Conservation (phyloP, 64 coral and sea anemone genomes). For the Montipora sp. region DNA sequence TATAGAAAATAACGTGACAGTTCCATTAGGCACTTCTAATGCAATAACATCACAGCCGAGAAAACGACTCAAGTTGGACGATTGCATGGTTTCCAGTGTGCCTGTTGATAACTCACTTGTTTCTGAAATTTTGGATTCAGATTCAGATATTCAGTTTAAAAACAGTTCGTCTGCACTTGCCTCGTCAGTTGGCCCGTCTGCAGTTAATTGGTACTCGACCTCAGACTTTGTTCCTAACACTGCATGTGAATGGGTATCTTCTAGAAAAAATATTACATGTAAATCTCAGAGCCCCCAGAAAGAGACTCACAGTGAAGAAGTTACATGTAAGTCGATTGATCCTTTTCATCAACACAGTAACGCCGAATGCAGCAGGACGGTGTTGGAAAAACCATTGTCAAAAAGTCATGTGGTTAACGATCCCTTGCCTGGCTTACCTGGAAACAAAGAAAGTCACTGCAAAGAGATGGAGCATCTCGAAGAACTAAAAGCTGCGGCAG, state of each 20-base stretch:
- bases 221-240: not conserved
- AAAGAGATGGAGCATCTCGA: constrained; percentile 27
- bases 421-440: not conserved
- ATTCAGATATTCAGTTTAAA: not conserved
- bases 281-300: not conserved
- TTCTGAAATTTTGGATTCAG: not conserved
- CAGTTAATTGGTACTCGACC: not conserved
- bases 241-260: too few relatives aligned
- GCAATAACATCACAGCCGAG: not conserved
- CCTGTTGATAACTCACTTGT: not conserved
- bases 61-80: constrained; percentile 1
- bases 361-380: not conserved
- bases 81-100: not conserved
- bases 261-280: not conserved
- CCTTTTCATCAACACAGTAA: not conserved
- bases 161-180: not conserved
- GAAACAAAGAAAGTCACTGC: not conserved
- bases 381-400: not conserved
- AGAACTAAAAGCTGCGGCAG: constrained; percentile 19
- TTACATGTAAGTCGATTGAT: not conserved
- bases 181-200: not conserved
- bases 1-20: not conserved
- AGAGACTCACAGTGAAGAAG: not conserved
- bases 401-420: not conserved
- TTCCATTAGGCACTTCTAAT: not conserved